Percentiles rank a stretch among this genome's conserved stretches.
These are phyloP conservation scores for Xyliphius kryptos DNA, from an alignment of 2,113 vertebrate species.

Conservation along the genomic window DNA sequence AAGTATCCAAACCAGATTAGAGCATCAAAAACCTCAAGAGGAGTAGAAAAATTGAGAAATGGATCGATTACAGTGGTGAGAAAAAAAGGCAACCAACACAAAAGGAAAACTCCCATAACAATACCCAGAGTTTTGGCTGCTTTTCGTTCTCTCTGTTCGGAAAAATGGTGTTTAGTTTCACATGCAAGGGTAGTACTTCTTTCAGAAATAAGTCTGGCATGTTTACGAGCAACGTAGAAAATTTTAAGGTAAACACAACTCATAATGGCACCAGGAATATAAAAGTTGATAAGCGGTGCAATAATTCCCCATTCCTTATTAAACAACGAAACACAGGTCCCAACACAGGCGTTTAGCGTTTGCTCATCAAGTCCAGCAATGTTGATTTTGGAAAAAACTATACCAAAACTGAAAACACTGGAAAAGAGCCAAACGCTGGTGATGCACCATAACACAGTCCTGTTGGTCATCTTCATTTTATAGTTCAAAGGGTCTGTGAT, in stretches of 20 bases:
- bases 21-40: constrained; percentile 37
- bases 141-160: constrained; percentile 18
- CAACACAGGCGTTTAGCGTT: constrained; percentile 25
- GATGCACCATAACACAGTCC: constrained; percentile 21
- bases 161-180: constrained; percentile 20
- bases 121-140: constrained; percentile 34
- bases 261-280: constrained; percentile 31
- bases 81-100: constrained; percentile 41
- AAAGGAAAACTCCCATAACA: constrained; percentile 34
- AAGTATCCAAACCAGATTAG: constrained; percentile 41
- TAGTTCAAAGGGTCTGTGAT: constrained; percentile 41
- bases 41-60: constrained; percentile 30
- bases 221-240: constrained; percentile 31
- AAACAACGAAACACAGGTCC: constrained; percentile 39
- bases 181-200: background rate
- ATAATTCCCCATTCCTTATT: constrained; percentile 40
- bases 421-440: constrained; percentile 38
- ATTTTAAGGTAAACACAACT: constrained; percentile 39
- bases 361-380: constrained; percentile 24
- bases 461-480: constrained; percentile 29
- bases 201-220: constrained; percentile 29
- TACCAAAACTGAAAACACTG: constrained; percentile 26
- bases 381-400: constrained; percentile 35
- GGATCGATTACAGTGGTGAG: constrained; percentile 28
- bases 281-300: constrained; percentile 31